phyloP scores from a whole-genome alignment of 2,113 vertebrate species.

The Rhegmatorhina hoffmannsi region DNA sequence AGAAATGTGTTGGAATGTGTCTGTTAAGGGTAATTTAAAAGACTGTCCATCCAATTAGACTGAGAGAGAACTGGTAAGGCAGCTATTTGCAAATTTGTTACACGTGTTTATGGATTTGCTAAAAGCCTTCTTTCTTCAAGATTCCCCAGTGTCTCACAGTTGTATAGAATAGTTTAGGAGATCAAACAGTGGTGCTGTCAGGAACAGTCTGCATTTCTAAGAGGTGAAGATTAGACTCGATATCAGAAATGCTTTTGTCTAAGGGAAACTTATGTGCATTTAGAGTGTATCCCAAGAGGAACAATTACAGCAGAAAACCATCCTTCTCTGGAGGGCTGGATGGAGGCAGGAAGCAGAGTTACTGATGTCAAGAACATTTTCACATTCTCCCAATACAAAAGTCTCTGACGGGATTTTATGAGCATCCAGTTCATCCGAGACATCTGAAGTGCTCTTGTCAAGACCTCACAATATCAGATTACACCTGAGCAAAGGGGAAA shows the following conservation, averaged over 20 bases:
- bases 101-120: not conserved
- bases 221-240: accelerated
- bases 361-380: not conserved
- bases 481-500: not conserved
- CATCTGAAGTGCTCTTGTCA: not conserved
- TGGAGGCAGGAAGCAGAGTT: not conserved
- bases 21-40: not conserved
- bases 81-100: not conserved
- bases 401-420: not conserved
- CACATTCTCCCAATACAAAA: not conserved
- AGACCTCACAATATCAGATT: not conserved
- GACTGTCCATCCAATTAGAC: not conserved
- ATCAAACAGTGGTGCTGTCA: not conserved
- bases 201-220: not conserved
- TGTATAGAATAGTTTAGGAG: not conserved
- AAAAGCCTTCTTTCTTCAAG: not conserved
- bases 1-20: not conserved
- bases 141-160: not conserved
- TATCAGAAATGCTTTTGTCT: not conserved
- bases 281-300: not conserved
- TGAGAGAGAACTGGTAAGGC: not conserved
- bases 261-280: not conserved
- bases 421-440: not conserved
- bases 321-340: not conserved
- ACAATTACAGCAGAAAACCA: not conserved